These are phyloP conservation scores for Beaufortia kweichowensis DNA, from an alignment of 2,113 vertebrate genomes.

Conservation along the genomic window DNA sequence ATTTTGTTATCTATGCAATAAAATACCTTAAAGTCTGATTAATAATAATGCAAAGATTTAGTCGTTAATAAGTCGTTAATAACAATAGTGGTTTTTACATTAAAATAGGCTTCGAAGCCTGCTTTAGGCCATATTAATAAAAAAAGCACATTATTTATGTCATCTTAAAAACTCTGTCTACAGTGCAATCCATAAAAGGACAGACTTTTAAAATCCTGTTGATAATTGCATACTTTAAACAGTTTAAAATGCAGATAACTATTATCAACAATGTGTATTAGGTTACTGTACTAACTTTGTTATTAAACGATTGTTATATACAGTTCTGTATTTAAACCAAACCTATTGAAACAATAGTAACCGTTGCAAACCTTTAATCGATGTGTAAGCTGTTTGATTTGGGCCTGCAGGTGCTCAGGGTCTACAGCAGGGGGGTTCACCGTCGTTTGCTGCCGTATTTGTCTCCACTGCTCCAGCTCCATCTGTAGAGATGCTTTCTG, in stretches of 20 bases:
- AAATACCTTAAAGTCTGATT: no score
- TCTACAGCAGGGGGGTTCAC: conserved; percentile 12
- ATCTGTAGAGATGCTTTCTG: conserved; percentile 84
- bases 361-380: conserved; percentile 82
- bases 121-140: no score
- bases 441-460: conserved; percentile 57
- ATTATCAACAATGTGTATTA: neutral
- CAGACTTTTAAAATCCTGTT: no score
- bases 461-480: conserved; percentile 79
- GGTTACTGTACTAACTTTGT: neutral
- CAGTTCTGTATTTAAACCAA: neutral
- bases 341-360: neutral
- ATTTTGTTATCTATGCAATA: no score
- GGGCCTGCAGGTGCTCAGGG: conserved; percentile 71
- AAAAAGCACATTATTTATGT: no score
- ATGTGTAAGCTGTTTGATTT: conserved; percentile 86
- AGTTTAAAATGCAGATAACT: neutral
- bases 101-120: no score
- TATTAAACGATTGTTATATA: neutral
- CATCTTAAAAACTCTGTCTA: no score
- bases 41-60: no score
- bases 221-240: no score
- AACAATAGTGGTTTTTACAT: no score
- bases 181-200: no score
- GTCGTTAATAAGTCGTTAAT: no score